Percentiles rank a stretch among this genome's conserved stretches.
These are phyloP conservation scores for Corvus hawaiiensis DNA, from an alignment of 2,113 vertebrate genomes.

Conservation along the genomic window DNA sequence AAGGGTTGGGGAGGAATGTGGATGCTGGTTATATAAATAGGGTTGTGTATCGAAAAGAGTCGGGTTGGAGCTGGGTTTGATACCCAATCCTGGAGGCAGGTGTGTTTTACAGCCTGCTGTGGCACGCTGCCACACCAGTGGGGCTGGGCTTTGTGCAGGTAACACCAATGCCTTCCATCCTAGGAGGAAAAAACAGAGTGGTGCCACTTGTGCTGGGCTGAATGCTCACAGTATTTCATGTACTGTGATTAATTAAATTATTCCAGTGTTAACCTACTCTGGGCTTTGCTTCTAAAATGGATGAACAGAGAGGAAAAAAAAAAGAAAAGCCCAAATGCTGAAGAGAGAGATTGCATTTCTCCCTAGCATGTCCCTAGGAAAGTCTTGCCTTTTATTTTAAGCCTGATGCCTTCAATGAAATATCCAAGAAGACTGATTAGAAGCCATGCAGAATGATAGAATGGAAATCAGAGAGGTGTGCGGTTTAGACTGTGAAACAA, in stretches of 20 bases:
- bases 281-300: slow-evolving; percentile 58
- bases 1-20: neutral
- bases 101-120: neutral
- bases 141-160: neutral
- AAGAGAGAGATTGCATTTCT: neutral
- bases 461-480: neutral
- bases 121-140: neutral
- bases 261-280: slow-evolving; percentile 48
- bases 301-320: neutral
- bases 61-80: neutral
- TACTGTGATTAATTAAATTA: slow-evolving; percentile 53
- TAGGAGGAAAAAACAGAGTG: neutral
- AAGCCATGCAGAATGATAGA: slow-evolving; percentile 33
- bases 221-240: slow-evolving; percentile 37
- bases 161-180: neutral
- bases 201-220: slow-evolving; percentile 34
- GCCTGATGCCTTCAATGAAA: slow-evolving; percentile 21
- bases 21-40: neutral
- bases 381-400: slow-evolving; percentile 52
- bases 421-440: slow-evolving; percentile 42
- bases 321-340: neutral
- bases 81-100: neutral
- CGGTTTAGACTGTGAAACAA: slow-evolving; percentile 6
- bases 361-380: slow-evolving; percentile 24
- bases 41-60: neutral